Percentiles rank a stretch among this genome's conserved stretches.
phyloP scores from a whole-genome alignment of 2,888 invertebrate species.

The Lasioglossum villosulum region DNA sequence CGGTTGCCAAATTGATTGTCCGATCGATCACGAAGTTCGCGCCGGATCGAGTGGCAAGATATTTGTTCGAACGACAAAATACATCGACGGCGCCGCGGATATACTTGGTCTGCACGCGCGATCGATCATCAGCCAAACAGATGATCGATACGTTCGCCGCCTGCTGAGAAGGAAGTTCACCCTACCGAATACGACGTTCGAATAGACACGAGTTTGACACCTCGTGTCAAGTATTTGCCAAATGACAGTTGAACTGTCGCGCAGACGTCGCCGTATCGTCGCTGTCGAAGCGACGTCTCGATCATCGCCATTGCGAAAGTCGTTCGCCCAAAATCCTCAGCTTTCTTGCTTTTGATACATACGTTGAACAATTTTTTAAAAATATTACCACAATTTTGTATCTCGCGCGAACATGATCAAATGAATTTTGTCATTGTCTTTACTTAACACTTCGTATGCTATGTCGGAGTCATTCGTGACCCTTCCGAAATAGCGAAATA shows the following conservation, averaged over 20 bases:
- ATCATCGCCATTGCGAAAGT: background rate
- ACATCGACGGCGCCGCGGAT: constrained; percentile 56
- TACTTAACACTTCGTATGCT: too few relatives aligned
- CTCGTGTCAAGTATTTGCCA: constrained; percentile 45
- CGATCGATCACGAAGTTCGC: constrained; percentile 73
- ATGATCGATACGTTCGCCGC: constrained; percentile 69
- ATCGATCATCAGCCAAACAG: constrained; percentile 68
- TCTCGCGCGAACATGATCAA: too few relatives aligned
- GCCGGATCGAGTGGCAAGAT: constrained; percentile 71
- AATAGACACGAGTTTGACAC: constrained; percentile 63
- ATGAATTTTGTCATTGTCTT: background rate
- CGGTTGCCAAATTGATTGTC: constrained; percentile 72
- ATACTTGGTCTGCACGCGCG: constrained; percentile 65
- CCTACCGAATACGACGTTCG: constrained; percentile 53
- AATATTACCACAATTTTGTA: too few relatives aligned
- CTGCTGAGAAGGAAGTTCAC: constrained; percentile 53
- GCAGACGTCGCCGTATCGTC: background rate
- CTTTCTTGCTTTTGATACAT: background rate
- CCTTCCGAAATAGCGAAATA: too few relatives aligned
- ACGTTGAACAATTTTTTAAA: too few relatives aligned
- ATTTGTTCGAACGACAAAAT: constrained; percentile 72
- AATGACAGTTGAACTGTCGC: constrained; percentile 36
- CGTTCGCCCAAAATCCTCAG: background rate
- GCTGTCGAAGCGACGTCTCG: background rate
- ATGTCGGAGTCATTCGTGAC: too few relatives aligned